phyloP scores from a whole-genome alignment of 2,888 invertebrate species.

The Aelia acuminata region DNA sequence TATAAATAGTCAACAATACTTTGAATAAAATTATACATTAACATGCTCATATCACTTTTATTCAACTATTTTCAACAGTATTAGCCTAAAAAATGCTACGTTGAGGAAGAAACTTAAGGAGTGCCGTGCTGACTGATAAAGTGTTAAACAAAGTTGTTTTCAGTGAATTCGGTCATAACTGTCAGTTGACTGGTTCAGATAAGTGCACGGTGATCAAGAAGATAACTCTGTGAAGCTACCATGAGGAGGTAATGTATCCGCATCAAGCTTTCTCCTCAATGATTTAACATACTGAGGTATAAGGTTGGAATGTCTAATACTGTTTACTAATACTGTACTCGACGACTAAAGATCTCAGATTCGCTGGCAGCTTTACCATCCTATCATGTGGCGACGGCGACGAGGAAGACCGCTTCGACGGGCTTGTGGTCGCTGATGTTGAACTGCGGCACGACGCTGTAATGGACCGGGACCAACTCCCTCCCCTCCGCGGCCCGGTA shows the following conservation, averaged over 20 bases:
- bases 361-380: neutral
- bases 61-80: neutral
- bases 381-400: conserved; percentile 69
- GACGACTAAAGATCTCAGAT: neutral
- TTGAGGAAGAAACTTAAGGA: neutral
- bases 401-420: conserved; percentile 83
- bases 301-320: neutral
- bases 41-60: neutral
- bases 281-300: neutral
- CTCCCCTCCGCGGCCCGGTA: conserved; percentile 81
- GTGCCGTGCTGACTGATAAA: neutral
- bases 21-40: neutral
- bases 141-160: neutral
- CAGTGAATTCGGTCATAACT: neutral
- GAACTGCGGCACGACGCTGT: conserved; percentile 83
- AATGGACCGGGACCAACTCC: conserved; percentile 83
- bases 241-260: neutral
- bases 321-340: neutral
- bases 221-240: neutral
- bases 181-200: neutral
- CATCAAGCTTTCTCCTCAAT: neutral
- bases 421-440: conserved; percentile 93
- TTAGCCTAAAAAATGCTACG: neutral
- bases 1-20: neutral
- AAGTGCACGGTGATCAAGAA: neutral